A percentile compares a stretch with the other conserved stretches of the same genome.
phyloP scores from a whole-genome alignment of 2,888 invertebrate species.

The Epirrita christyi region DNA sequence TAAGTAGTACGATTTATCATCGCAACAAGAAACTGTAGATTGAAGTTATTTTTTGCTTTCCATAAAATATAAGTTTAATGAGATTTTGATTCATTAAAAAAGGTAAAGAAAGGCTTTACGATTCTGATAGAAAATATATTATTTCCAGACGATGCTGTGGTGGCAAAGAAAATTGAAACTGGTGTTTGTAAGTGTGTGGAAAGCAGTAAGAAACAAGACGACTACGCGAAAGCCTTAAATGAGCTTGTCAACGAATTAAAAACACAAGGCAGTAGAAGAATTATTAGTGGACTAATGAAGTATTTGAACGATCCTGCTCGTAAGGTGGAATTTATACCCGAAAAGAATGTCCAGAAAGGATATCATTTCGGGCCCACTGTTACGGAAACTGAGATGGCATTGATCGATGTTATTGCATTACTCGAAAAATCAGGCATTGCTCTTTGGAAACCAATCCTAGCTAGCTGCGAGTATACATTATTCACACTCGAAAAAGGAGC shows the following conservation, averaged over 20 bases:
- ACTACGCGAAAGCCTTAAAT: conserved; percentile 6
- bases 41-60: too few species aligned
- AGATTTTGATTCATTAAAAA: too few species aligned
- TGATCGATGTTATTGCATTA: conserved; percentile 61
- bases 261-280: neutral
- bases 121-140: neutral
- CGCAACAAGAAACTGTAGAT: too few species aligned
- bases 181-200: conserved; percentile 16
- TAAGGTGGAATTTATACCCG: conserved; percentile 11
- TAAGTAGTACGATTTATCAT: too few species aligned
- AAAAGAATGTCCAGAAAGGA: neutral
- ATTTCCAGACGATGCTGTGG: conserved; percentile 11
- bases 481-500: conserved; percentile 61
- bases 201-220: neutral
- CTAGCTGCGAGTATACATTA: conserved; percentile 64
- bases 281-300: conserved; percentile 6
- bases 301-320: conserved; percentile 13
- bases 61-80: too few species aligned
- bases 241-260: conserved; percentile 4
- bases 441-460: conserved; percentile 55
- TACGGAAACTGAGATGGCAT: conserved; percentile 69
- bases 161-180: conserved; percentile 14
- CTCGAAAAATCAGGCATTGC: conserved; percentile 46
- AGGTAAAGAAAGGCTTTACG: too few species aligned
- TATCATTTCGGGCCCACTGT: neutral